Evolutionary conservation across 2,888 invertebrate genomes (phyloP), one percentile per base, ranked within the genome.

Genomic region (Hirtodrosophila duncani): DNA sequence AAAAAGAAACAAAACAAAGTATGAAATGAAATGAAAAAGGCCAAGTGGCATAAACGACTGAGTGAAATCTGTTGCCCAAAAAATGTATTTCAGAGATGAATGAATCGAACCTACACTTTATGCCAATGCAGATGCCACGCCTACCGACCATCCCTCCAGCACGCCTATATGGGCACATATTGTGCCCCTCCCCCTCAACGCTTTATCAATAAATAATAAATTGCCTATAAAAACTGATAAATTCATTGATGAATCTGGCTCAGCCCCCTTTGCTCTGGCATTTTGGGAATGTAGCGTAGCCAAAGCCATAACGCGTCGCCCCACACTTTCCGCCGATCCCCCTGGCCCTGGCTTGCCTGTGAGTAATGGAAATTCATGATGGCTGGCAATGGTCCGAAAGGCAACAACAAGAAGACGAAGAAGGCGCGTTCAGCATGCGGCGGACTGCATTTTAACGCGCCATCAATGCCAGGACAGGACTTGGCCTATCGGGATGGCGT

Each of bases 211-310:
- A 75, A 75, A 78, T 75, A 70, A 74, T 75, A 75, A 79, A 70
- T 75, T 67, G 75, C 70, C 70, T 67, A 79, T 79, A 75, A 78
- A 75, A 75, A 68, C 75, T 75, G 75, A 70, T 78, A 74, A 78
- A 75, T 78, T 78, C 67, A 70, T 74, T 74, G 75, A 72, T 74
- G 72, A 69, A 78, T 72, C 60, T 57, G 39, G 27, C 24, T 24
- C 20, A n/a, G 38, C 33, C 31, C n/a, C 4, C 16, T 10, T 7
- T 13, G 3, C 14, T 8, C 11, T 11, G 4, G 49, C 16, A 18
- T 23, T 16, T 23, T 11, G 13, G n/a, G n/a, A n/a, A n/a, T n/a
- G n/a, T n/a, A n/a, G n/a, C n/a, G 20, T 20, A 20, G 6, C 20
- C 41, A 18, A 18, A 13, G 21, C 48, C 56, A 48, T 58, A 57